Evolutionary conservation across 1,140 invertebrate species (phyloP), one percentile per base, ranked within the genome.

Genomic region (Apolygus lucorum): DNA sequence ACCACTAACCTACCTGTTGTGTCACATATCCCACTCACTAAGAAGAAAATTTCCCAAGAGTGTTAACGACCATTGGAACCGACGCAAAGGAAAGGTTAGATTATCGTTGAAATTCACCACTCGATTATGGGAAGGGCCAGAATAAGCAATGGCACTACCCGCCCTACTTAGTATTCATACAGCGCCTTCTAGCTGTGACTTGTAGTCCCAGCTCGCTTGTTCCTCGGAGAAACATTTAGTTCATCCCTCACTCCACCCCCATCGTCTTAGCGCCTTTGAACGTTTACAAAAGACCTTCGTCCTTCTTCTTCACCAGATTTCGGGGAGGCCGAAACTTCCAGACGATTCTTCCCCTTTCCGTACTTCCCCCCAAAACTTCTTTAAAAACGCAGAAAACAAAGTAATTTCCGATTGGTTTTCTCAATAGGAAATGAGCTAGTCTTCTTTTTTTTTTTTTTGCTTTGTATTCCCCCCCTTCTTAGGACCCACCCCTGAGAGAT

Each of bases 401-500:
- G 54, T 59, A 59, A 59, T 59, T 59, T 59, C 54, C 54, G 11
- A 59, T 59, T 59, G 54, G 22, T 11, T 21, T 59, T 11, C 22
- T n/a, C 13, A 4, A 14, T 42, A 59, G 54, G 54, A 59, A 59
- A 59, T 59, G 54, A 59, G 22, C 22, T 11, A 59, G 34, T 11
- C 54, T 17, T 42, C 54, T 21, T 11, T 17, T 21, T 59, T 21
- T 17, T 4, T 21, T 22, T 21, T 59, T 24, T 14, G 11, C 54
- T 59, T n/a, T n/a, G n/a, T n/a, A n/a, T n/a, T 59, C 54, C 34
- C 34, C 34, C 34, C n/a, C n/a, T n/a, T n/a, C n/a, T n/a, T n/a
- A n/a, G n/a, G n/a, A n/a, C n/a, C 34, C 17, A 8, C 8, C 34
- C 17, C 34, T 8, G 34, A 49, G 22, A 59, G 22, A 59, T 59